These are phyloP conservation scores for Leptopilina clavipes DNA, from an alignment of 1,140 invertebrate genomes.

Conservation along the genomic window DNA sequence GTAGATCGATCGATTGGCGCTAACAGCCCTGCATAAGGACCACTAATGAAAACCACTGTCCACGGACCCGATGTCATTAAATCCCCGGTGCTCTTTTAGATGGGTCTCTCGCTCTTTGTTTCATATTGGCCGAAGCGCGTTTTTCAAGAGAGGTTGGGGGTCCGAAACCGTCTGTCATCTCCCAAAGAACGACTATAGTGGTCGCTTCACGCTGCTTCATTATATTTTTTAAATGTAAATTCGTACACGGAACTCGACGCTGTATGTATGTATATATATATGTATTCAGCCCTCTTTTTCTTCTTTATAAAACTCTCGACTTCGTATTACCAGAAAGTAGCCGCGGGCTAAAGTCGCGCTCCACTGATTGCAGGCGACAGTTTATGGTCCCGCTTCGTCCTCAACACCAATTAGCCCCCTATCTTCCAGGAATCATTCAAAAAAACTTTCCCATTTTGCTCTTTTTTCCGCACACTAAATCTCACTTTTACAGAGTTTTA, in stretches of 20 bases:
- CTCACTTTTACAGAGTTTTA: constrained; percentile 14
- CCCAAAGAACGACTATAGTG: constrained; percentile 71
- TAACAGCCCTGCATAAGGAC: constrained; percentile 30
- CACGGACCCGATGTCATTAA: constrained; percentile 62
- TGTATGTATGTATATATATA: constrained; percentile 47
- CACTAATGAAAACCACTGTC: constrained; percentile 60
- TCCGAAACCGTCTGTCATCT: constrained; percentile 75
- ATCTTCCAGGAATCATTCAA: constrained; percentile 68
- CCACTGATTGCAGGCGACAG: constrained; percentile 74
- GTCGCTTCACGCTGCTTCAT: constrained; percentile 74
- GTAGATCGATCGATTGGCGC: constrained; percentile 28
- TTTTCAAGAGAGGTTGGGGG: constrained; percentile 64
- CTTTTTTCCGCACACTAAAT: constrained; percentile 15
- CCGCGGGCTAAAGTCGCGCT: constrained; percentile 67
- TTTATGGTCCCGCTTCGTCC: constrained; percentile 71
- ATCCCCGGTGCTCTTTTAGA: constrained; percentile 43
- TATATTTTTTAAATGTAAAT: constrained; percentile 77
- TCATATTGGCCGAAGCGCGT: constrained; percentile 58
- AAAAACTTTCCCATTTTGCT: constrained; percentile 37
- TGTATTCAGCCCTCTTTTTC: constrained; percentile 55
- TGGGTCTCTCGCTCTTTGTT: constrained; percentile 61
- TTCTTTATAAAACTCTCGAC: constrained; percentile 67
- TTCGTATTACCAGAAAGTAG: constrained; percentile 50
- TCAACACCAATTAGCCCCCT: constrained; percentile 71
- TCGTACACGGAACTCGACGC: constrained; percentile 67